Conservation (phyloP, 2,797 vertebrate species). For the Cuniculus paca region DNA sequence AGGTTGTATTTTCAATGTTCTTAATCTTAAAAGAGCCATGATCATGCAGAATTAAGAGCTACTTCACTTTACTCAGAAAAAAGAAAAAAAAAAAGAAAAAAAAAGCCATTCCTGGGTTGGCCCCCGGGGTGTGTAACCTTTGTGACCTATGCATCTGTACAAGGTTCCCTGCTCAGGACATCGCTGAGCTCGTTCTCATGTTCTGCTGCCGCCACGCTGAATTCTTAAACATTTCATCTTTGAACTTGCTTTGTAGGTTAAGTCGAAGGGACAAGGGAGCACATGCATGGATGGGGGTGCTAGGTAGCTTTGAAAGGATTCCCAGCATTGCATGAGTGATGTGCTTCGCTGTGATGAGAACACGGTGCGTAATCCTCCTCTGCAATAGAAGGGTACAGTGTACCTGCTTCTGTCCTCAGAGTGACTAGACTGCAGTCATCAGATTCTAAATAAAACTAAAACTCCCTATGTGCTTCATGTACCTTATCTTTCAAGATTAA, state of each 20-base stretch:
- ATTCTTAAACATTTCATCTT: neutral
- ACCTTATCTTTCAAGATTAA: no score
- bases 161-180: neutral
- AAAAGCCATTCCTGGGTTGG: neutral
- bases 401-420: neutral
- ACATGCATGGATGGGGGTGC: neutral
- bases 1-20: slow-evolving; percentile 35
- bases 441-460: neutral
- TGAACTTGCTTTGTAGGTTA: neutral
- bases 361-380: neutral
- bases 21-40: neutral
- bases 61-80: neutral
- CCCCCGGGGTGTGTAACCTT: neutral
- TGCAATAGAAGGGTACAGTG: neutral
- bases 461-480: neutral
- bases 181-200: neutral
- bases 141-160: fast-evolving
- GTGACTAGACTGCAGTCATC: neutral
- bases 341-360: neutral
- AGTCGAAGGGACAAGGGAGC: neutral
- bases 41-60: neutral
- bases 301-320: neutral
- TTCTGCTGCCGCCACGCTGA: neutral
- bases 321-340: no score
- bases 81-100: no score